A percentile compares a stretch with the other conserved stretches of the same genome.
Evolutionary conservation across 2,113 vertebrate species (phyloP).

Genomic region (Rhea americana): DNA sequence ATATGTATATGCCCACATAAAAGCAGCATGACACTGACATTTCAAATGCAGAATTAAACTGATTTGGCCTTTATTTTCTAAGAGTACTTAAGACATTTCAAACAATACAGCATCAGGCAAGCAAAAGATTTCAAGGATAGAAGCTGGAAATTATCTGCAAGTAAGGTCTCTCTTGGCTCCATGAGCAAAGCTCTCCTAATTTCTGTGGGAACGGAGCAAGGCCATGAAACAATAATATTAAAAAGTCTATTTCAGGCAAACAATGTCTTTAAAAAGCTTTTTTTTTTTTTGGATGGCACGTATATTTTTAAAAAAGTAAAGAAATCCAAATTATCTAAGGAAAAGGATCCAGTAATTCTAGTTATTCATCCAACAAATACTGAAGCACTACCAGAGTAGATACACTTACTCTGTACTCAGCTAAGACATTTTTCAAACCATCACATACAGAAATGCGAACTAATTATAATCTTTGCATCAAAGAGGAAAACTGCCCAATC

Average conservation of each 20-base stretch:
- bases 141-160: not conserved
- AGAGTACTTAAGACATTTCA: constrained; percentile 41
- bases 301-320: not conserved
- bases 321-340: not conserved
- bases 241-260: not conserved
- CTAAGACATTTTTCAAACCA: constrained; percentile 23
- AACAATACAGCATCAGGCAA: constrained; percentile 33
- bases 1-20: constrained; percentile 42
- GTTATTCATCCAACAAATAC: not conserved
- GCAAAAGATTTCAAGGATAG: not conserved
- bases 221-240: not conserved
- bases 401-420: not conserved
- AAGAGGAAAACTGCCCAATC: constrained; percentile 42
- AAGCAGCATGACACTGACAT: constrained; percentile 49
- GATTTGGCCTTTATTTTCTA: constrained; percentile 43
- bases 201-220: not conserved
- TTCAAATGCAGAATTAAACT: constrained; percentile 41
- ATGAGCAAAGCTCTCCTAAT: not conserved
- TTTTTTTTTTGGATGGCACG: accelerated
- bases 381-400: not conserved
- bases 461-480: constrained; percentile 50
- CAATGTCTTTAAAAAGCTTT: not conserved
- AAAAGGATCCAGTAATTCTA: not conserved
- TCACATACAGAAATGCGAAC: constrained; percentile 21
- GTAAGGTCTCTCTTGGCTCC: not conserved